phyloP scores from a whole-genome alignment of 2,888 invertebrate species.

The Synergus gifuensis region DNA sequence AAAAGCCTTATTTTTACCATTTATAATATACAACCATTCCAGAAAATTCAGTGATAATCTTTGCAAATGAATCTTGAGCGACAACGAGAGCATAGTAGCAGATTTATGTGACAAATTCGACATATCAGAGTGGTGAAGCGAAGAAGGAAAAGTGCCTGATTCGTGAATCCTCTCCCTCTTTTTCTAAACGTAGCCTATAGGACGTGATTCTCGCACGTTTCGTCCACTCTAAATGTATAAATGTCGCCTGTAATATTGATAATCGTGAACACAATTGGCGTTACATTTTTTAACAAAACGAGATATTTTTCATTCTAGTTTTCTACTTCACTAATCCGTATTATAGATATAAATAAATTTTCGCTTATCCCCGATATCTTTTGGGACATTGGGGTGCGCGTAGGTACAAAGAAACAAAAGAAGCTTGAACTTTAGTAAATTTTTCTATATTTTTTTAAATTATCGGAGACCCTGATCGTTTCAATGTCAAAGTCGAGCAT shows the following conservation, averaged over 20 bases:
- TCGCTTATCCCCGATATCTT: background rate
- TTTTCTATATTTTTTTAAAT: constrained; percentile 42
- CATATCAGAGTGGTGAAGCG: constrained; percentile 40
- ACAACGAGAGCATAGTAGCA: constrained; percentile 2
- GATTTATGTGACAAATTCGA: constrained; percentile 33
- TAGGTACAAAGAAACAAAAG: constrained; percentile 3
- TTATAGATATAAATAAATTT: constrained; percentile 6
- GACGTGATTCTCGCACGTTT: constrained; percentile 39
- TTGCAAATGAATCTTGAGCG: constrained; percentile 1
- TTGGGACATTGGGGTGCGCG: background rate
- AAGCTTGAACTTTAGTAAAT: constrained; percentile 27
- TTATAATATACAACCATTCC: constrained; percentile 2
- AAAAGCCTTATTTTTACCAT: background rate
- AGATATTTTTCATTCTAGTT: constrained; percentile 41
- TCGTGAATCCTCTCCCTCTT: constrained; percentile 22
- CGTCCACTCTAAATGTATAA: constrained; percentile 21
- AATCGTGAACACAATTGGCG: constrained; percentile 33
- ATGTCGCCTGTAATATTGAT: background rate
- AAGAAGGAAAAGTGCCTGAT: background rate
- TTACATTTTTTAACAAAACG: constrained; percentile 23
- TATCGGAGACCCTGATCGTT: constrained; percentile 18
- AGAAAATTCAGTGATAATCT: background rate
- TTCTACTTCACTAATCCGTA: constrained; percentile 37
- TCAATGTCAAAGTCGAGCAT: constrained; percentile 36
- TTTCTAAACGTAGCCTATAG: constrained; percentile 30